Base-by-base conservation (phyloP, 2,888 invertebrate genomes). In the Coecobrya sp. region DNA sequence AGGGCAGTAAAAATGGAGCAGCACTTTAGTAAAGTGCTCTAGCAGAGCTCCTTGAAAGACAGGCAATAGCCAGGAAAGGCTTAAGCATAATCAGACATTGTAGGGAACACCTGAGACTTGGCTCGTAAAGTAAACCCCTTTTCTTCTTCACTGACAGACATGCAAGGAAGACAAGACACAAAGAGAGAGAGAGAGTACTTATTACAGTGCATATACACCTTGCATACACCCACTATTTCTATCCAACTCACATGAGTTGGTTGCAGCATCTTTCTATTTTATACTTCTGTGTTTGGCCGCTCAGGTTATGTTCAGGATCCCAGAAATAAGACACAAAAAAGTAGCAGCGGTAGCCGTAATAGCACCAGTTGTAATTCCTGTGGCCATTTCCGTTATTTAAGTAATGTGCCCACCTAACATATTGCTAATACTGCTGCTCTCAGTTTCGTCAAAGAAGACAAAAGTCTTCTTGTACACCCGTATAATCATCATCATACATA, bases 61-160 rank as follows among this genome's bases (percentile, higher is more conserved):
- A 90, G 79, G 90, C 85, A 86, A 90, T 90, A 90, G 90, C 90
- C 13, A 30, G 27, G 86, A 91, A 86, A 86, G 86, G 86, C 91
- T 91, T 91, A 91, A 91, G 91, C 86, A 86, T 91, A 91, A 91
- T 91, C 91, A 91, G 86, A 91, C 91, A 68, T 91, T 86, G 91
- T 86, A 91, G 68, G 86, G 81, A 91, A 91, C 91, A 91, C 91
- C 91, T 91, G 91, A 91, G 91, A 91, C 91, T 91, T 85, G 86
- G 81, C 91, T 91, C 91, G 81, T 91, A 91, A 90, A 90, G 90
- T 90, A 90, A 91, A 91, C 91, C 86, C 89, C 86, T 55, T 89
- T 91, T 90, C 86, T 55, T 52, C 73, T 85, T 65, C 65, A 90
- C 91, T 91, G 91, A 91, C 91, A 85, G 91, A 86, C 91, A 91